Conservation (phyloP, 2,888 invertebrate genomes). For the Timandra comae region DNA sequence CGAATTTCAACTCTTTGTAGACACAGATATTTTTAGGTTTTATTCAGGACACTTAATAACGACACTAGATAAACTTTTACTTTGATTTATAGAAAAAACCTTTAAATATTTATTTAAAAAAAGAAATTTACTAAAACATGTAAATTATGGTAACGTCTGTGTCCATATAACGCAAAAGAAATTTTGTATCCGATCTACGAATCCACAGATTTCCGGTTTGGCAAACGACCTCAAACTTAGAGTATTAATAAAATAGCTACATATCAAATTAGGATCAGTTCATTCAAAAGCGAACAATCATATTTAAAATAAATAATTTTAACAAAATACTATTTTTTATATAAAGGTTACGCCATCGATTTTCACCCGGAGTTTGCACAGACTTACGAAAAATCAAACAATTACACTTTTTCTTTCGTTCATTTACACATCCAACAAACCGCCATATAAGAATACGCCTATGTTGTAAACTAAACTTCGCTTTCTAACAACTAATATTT, state of each 20-base stretch:
- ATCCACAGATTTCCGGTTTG: constrained; percentile 54
- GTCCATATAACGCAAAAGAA: constrained; percentile 36
- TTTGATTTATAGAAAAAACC: no score
- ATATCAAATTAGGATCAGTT: constrained; percentile 53
- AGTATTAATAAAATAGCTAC: constrained; percentile 62
- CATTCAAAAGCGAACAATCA: constrained; percentile 52
- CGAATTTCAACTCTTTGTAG: no score
- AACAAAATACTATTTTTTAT: constrained; percentile 41
- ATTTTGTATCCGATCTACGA: constrained; percentile 36
- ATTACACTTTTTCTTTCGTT: constrained; percentile 74
- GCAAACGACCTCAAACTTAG: constrained; percentile 46
- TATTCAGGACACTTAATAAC: no score
- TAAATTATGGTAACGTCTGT: constrained; percentile 15
- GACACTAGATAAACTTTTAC: no score
- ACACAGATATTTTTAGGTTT: no score
- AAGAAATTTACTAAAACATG: no score
- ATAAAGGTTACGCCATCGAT: constrained; percentile 31
- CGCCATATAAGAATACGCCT: constrained; percentile 46
- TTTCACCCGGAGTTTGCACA: constrained; percentile 40
- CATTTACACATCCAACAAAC: constrained; percentile 61
- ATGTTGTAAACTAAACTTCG: constrained; percentile 65
- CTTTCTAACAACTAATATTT: constrained; percentile 75
- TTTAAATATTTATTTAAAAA: no score
- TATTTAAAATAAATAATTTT: constrained; percentile 27
- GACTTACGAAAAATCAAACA: constrained; percentile 65